These are phyloP conservation scores for Macrosiphum euphorbiae DNA, from an alignment of 2,888 invertebrate species.

Conservation along the genomic window DNA sequence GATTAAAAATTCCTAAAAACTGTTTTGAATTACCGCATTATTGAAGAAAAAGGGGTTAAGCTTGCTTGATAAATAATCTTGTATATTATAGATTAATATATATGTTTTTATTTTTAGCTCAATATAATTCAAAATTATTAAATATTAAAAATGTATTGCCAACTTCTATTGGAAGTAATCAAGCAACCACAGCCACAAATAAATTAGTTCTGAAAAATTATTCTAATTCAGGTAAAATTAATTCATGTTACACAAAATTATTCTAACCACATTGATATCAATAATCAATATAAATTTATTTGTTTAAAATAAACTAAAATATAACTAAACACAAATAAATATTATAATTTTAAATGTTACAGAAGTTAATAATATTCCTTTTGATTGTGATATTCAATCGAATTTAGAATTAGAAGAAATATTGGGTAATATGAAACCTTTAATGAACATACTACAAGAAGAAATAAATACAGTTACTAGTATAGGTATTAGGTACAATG, in stretches of 20 bases:
- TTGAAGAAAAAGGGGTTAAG: too few relatives aligned
- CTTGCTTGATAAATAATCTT: too few relatives aligned
- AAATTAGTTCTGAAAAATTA: not conserved
- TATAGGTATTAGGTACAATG: slow-evolving; percentile 36
- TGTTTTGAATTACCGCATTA: too few relatives aligned
- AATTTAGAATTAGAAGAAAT: slow-evolving; percentile 28
- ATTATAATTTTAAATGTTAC: not conserved
- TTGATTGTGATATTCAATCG: not conserved
- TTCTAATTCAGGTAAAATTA: slow-evolving; percentile 32
- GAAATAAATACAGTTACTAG: slow-evolving; percentile 13
- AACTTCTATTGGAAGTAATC: not conserved
- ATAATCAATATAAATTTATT: not conserved
- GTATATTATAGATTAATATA: not conserved
- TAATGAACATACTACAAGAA: slow-evolving; percentile 41
- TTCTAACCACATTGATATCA: not conserved
- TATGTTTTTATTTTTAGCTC: slow-evolving; percentile 30
- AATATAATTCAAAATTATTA: slow-evolving; percentile 47
- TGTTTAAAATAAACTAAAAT: not conserved
- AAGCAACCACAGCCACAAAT: not conserved
- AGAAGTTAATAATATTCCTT: slow-evolving; percentile 14
- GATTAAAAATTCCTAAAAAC: too few relatives aligned
- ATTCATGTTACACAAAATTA: not conserved
- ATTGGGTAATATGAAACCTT: slow-evolving; percentile 52
- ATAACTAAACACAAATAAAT: not conserved
- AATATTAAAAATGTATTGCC: not conserved